These are phyloP conservation scores for Tigriopus californicus DNA, from an alignment of 2,888 invertebrate genomes.

Conservation along the genomic window DNA sequence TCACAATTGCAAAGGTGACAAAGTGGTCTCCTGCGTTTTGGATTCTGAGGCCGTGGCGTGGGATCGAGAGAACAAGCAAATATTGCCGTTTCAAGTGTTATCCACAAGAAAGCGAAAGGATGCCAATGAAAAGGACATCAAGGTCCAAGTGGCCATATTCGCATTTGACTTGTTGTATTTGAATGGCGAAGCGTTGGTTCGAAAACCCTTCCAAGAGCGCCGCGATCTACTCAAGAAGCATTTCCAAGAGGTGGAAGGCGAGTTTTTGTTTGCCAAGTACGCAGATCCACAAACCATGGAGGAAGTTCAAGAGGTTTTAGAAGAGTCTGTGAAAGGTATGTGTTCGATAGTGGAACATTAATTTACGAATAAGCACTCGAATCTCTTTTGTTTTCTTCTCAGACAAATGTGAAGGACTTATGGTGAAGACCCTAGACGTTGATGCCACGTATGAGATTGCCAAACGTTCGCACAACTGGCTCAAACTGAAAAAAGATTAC, in stretches of 20 bases:
- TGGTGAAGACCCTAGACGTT: constrained; percentile 83
- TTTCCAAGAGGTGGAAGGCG: constrained; percentile 44
- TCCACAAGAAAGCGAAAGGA: constrained; percentile 34
- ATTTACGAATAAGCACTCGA: background rate
- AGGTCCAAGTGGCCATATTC: constrained; percentile 81
- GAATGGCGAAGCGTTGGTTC: constrained; percentile 67
- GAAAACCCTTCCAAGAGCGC: constrained; percentile 50
- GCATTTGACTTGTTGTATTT: constrained; percentile 87
- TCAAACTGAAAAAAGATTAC: constrained; percentile 95
- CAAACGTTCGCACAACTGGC: constrained; percentile 77
- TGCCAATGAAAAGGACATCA: constrained; percentile 50
- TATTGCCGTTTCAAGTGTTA: constrained; percentile 68
- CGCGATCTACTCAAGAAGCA: constrained; percentile 48
- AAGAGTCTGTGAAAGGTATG: constrained; percentile 73
- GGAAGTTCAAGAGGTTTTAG: constrained; percentile 79
- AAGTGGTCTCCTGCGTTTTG: constrained; percentile 61
- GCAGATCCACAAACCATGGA: constrained; percentile 51
- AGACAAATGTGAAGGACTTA: constrained; percentile 93
- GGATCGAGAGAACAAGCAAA: constrained; percentile 65
- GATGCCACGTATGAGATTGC: constrained; percentile 94
- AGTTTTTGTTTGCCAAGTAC: constrained; percentile 65
- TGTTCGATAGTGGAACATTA: background rate
- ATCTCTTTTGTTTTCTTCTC: constrained; percentile 20
- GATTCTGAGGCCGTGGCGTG: constrained; percentile 96
- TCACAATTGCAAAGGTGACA: background rate